Percentiles rank a stretch among this genome's conserved stretches.
These are phyloP conservation scores for Pseudomugil gertrudae DNA, from an alignment of 2,797 vertebrate genomes.

Conservation along the genomic window DNA sequence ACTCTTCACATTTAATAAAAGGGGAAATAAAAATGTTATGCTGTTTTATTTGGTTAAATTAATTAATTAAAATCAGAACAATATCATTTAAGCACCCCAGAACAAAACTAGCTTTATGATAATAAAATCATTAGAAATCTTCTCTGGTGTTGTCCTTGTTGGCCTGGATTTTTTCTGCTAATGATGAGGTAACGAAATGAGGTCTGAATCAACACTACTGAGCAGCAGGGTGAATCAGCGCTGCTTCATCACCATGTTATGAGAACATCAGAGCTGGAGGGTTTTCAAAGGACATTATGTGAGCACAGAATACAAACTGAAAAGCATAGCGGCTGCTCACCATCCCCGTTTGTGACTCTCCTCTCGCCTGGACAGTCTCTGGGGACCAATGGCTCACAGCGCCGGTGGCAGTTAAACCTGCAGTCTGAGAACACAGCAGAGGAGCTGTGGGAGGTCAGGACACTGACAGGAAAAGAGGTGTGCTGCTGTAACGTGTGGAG, in stretches of 20 bases:
- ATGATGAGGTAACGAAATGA: slow-evolving; percentile 15
- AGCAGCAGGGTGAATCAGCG: slow-evolving; percentile 28
- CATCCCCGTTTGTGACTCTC: slow-evolving; percentile 60
- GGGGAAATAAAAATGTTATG: not conserved
- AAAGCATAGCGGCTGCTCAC: slow-evolving; percentile 45
- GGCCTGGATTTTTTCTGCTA: slow-evolving; percentile 2
- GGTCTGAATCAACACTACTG: not conserved
- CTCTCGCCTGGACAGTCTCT: slow-evolving; percentile 80
- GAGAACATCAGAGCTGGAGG: slow-evolving; percentile 5
- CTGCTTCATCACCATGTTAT: slow-evolving; percentile 13
- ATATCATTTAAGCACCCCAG: not conserved
- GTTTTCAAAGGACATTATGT: not conserved
- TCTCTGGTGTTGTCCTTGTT: not conserved
- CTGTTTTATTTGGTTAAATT: too few species aligned
- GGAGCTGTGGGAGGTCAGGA: not conserved
- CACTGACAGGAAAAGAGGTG: not conserved
- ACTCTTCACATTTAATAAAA: not conserved
- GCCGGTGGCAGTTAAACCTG: slow-evolving; percentile 83
- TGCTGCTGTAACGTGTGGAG: not conserved
- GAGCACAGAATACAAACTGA: not conserved
- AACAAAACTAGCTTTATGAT: not conserved
- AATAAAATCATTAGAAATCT: not conserved
- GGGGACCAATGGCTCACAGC: slow-evolving; percentile 74
- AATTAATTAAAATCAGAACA: too few species aligned
- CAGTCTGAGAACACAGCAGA: slow-evolving; percentile 66